Conservation (phyloP, 53 echinoderm and acorn worm species). For the Glandiceps talaboti region DNA sequence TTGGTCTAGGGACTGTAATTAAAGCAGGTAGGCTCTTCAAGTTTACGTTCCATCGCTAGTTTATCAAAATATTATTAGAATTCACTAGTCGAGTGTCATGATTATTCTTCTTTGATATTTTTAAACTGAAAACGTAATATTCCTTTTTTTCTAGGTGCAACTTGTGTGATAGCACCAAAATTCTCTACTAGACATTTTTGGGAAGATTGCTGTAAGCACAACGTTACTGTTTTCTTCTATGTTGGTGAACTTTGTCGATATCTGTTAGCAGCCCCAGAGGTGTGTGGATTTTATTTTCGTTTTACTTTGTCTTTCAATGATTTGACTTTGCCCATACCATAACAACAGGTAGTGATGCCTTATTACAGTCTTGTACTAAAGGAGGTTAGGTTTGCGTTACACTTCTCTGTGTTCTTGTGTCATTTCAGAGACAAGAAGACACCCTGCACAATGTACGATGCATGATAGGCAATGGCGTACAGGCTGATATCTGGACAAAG, state of each 20-base stretch:
- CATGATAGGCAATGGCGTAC: background rate
- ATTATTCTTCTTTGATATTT: too few species aligned
- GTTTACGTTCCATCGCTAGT: too few species aligned
- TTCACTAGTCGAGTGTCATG: too few species aligned
- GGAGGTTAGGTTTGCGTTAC: too few species aligned
- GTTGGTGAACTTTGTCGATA: background rate
- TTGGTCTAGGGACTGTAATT: slow-evolving; percentile 30
- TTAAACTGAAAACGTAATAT: too few species aligned
- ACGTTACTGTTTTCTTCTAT: background rate
- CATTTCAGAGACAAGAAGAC: background rate
- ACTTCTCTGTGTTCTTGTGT: too few species aligned
- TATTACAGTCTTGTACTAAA: too few species aligned
- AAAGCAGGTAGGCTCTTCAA: slow-evolving; percentile 33
- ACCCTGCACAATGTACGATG: background rate
- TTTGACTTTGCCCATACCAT: too few species aligned
- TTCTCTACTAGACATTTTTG: background rate
- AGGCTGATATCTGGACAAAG: background rate
- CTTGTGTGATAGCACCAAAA: background rate
- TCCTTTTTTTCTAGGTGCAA: background rate
- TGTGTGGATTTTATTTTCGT: background rate
- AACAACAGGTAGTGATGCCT: too few species aligned
- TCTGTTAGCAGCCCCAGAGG: background rate
- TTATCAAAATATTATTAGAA: too few species aligned
- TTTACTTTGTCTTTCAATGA: too few species aligned
- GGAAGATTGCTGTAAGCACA: background rate